Percentiles rank a stretch among this genome's conserved stretches.
Conservation (phyloP, 2,888 invertebrate genomes). For the Catonia carolina region DNA sequence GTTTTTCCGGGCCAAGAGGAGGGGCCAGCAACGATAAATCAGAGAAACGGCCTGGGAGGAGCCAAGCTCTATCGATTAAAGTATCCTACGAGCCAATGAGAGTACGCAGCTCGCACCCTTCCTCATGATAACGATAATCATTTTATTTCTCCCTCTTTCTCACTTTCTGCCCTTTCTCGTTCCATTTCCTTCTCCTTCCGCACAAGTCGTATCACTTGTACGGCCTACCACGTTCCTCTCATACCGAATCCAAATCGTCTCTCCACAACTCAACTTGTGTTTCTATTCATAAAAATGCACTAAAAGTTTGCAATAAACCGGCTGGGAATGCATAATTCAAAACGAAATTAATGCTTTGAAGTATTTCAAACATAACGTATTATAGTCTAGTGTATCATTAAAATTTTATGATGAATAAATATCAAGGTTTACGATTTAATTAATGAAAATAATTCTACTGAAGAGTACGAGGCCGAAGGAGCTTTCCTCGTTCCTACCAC, state of each 20-base stretch:
- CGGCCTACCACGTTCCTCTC: too few relatives aligned
- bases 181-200: not conserved
- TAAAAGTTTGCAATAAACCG: too few relatives aligned
- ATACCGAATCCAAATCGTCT: not conserved
- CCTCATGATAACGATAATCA: conserved; percentile 8
- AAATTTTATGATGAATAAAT: too few relatives aligned
- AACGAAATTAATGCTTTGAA: too few relatives aligned
- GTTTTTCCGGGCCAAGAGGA: conserved; percentile 11
- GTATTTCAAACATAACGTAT: too few relatives aligned
- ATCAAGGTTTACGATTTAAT: too few relatives aligned
- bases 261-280: too few relatives aligned
- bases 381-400: too few relatives aligned
- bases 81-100: conserved; percentile 24
- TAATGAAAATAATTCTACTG: too few relatives aligned
- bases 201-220: not conserved
- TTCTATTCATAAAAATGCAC: conserved; percentile 5
- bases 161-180: not conserved
- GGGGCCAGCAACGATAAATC: conserved; percentile 19
- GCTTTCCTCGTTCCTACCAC: too few relatives aligned
- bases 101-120: not conserved
- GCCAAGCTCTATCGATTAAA: conserved; percentile 23
- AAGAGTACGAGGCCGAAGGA: too few relatives aligned
- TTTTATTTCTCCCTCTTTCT: conserved; percentile 9
- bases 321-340: too few relatives aligned
- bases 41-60: conserved; percentile 19